Conservation (phyloP, 2,113 vertebrate genomes). For the Hiodon alosoides region DNA sequence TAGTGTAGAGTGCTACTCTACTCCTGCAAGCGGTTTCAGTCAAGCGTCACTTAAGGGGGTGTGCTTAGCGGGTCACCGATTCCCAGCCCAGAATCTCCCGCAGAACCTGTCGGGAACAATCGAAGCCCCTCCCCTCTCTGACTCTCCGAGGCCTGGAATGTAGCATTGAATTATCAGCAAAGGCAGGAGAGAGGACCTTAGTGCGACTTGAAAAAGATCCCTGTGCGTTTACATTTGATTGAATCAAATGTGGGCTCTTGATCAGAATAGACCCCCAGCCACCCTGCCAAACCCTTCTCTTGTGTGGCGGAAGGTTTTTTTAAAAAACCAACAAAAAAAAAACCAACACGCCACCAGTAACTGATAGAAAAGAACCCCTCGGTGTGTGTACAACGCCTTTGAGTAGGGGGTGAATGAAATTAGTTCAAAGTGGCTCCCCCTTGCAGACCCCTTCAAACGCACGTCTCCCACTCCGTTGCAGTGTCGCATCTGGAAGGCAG, state of each 20-base stretch:
- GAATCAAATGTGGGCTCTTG: slow-evolving; percentile 34
- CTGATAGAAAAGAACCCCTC: slow-evolving; percentile 52
- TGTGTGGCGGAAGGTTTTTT: slow-evolving; percentile 34
- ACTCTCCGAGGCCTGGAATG: slow-evolving; percentile 2
- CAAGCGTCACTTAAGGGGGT: slow-evolving; percentile 17
- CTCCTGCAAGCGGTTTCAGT: slow-evolving; percentile 20
- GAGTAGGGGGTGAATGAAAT: slow-evolving; percentile 38
- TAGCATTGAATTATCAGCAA: background rate
- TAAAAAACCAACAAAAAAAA: too few species aligned
- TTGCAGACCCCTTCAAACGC: slow-evolving; percentile 69
- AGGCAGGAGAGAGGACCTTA: slow-evolving; percentile 31
- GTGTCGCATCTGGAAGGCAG: slow-evolving; percentile 68
- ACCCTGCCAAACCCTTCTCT: slow-evolving; percentile 48
- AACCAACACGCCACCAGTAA: background rate
- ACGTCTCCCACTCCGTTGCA: slow-evolving; percentile 62
- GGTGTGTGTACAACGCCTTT: slow-evolving; percentile 52
- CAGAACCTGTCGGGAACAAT: slow-evolving; percentile 46
- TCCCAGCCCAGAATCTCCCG: slow-evolving; percentile 64
- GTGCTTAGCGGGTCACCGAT: slow-evolving; percentile 42
- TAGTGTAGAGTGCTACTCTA: background rate
- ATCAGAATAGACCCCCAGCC: slow-evolving; percentile 49
- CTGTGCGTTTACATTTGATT: slow-evolving; percentile 42
- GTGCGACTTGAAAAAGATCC: slow-evolving; percentile 60
- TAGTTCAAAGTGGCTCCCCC: slow-evolving; percentile 61
- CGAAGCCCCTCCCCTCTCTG: slow-evolving; percentile 40